Percentiles rank a stretch among this genome's conserved stretches.
phyloP scores from a whole-genome alignment of 2,797 vertebrate genomes.

The Manis crassicaudata region DNA sequence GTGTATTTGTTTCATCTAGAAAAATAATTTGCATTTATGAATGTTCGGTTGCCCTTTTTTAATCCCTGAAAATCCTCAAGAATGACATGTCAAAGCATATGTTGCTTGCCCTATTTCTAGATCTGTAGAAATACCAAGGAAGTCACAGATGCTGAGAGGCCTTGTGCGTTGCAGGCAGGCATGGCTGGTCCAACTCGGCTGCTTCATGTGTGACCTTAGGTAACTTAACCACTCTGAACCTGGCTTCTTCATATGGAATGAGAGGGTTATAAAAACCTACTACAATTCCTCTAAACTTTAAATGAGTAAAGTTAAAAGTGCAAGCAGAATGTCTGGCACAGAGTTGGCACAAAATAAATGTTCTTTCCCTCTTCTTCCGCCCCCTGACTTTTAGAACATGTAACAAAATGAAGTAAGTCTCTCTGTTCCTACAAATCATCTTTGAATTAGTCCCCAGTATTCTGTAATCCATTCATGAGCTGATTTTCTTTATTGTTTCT shows the following conservation, averaged over 20 bases:
- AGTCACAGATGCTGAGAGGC: neutral
- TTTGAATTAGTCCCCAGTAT: slow-evolving; percentile 33
- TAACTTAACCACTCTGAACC: neutral
- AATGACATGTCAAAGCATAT: slow-evolving; percentile 42
- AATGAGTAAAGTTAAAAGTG: slow-evolving; percentile 52
- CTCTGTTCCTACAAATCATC: slow-evolving; percentile 58
- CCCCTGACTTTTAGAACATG: slow-evolving; percentile 71
- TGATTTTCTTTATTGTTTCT: neutral
- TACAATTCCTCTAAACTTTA: slow-evolving; percentile 34
- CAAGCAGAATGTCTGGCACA: slow-evolving; percentile 63
- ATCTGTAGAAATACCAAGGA: neutral
- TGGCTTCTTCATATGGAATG: neutral
- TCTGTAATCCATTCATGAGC: slow-evolving; percentile 6
- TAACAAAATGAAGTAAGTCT: slow-evolving; percentile 61
- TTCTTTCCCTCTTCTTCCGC: slow-evolving; percentile 64
- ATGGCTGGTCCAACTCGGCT: slow-evolving; percentile 10
- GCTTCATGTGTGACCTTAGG: neutral
- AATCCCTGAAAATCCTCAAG: slow-evolving; percentile 36
- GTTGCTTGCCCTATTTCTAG: slow-evolving; percentile 45
- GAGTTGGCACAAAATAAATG: slow-evolving; percentile 65
- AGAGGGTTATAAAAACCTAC: neutral
- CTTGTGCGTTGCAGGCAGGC: neutral
- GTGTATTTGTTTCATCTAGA: neutral
- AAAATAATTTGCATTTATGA: slow-evolving; percentile 64
- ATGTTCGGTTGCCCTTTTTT: slow-evolving; percentile 52